A percentile compares a stretch with the other conserved stretches of the same genome.
Evolutionary conservation across 2,888 invertebrate genomes (phyloP).

Genomic region (Drosophila peninsularis): DNA sequence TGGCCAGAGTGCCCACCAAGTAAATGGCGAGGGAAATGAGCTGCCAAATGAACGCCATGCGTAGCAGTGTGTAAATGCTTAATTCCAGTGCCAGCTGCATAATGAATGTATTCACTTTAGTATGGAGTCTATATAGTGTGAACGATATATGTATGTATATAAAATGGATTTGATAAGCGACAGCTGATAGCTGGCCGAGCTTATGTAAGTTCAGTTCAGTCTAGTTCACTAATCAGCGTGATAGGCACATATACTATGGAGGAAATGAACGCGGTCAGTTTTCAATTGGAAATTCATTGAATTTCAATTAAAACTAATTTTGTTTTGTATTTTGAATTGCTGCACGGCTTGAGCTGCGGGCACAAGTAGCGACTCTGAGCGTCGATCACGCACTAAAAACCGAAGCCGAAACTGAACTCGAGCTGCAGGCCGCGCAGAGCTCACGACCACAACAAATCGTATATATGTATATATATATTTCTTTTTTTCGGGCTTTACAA

Average conservation of each 20-base stretch:
- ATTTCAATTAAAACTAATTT: slow-evolving; percentile 9
- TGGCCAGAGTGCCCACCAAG: slow-evolving; percentile 72
- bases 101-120: slow-evolving; percentile 20
- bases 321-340: background rate
- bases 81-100: slow-evolving; percentile 69
- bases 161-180: slow-evolving; percentile 35
- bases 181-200: slow-evolving; percentile 16
- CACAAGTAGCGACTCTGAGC: slow-evolving; percentile 66
- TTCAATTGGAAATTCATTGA: slow-evolving; percentile 23
- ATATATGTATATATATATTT: background rate
- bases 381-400: slow-evolving; percentile 74
- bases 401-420: slow-evolving; percentile 29
- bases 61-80: slow-evolving; percentile 68
- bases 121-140: slow-evolving; percentile 33
- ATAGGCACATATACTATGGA: background rate
- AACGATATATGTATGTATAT: background rate
- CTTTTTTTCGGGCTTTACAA: slow-evolving; percentile 40
- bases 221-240: slow-evolving; percentile 31
- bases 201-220: slow-evolving; percentile 4
- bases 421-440: slow-evolving; percentile 42
- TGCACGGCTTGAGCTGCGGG: slow-evolving; percentile 29
- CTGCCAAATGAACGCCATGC: slow-evolving; percentile 78
- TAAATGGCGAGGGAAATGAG: slow-evolving; percentile 73
- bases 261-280: background rate
- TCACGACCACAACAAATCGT: slow-evolving; percentile 30